phyloP scores from a whole-genome alignment of 2,888 invertebrate species.

The Scaptomyza parva region DNA sequence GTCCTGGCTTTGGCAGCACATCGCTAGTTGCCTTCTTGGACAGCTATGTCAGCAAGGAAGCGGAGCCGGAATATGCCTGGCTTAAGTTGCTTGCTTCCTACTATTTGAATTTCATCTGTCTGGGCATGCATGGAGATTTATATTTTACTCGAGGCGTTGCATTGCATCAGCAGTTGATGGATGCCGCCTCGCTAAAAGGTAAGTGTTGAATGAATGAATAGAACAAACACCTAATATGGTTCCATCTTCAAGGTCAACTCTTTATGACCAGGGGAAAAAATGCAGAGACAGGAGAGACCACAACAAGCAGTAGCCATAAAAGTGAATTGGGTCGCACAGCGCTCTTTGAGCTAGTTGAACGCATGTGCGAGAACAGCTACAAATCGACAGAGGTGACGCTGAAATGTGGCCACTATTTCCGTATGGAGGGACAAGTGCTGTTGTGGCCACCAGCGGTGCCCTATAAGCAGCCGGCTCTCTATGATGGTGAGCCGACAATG shows the following conservation, averaged over 20 bases:
- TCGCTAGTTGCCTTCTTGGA: slow-evolving; percentile 87
- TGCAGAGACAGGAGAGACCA: slow-evolving; percentile 4
- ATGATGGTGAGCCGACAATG: slow-evolving; percentile 41
- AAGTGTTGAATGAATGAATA: slow-evolving; percentile 44
- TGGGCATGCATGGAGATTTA: slow-evolving; percentile 88
- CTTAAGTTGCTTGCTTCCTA: slow-evolving; percentile 92
- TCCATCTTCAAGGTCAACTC: slow-evolving; percentile 67
- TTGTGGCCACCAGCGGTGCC: slow-evolving; percentile 90
- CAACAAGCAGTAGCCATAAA: slow-evolving; percentile 67
- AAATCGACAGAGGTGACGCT: slow-evolving; percentile 90
- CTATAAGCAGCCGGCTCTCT: slow-evolving; percentile 54
- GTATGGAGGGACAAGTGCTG: slow-evolving; percentile 89
- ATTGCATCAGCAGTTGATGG: slow-evolving; percentile 91
- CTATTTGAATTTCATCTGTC: slow-evolving; percentile 91
- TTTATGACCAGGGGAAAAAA: slow-evolving; percentile 75
- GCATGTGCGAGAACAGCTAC: slow-evolving; percentile 90
- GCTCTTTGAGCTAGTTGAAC: slow-evolving; percentile 86
- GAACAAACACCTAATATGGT: not conserved
- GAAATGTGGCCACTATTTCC: slow-evolving; percentile 88
- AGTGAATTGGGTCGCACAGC: slow-evolving; percentile 82
- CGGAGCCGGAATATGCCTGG: slow-evolving; percentile 86
- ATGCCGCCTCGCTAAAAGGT: slow-evolving; percentile 90
- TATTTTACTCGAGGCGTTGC: slow-evolving; percentile 84
- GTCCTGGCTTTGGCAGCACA: slow-evolving; percentile 87
- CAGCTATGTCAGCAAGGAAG: slow-evolving; percentile 67